Evolutionary conservation across 2,888 invertebrate genomes (phyloP).

Genomic region (Therioaphis trifolii): DNA sequence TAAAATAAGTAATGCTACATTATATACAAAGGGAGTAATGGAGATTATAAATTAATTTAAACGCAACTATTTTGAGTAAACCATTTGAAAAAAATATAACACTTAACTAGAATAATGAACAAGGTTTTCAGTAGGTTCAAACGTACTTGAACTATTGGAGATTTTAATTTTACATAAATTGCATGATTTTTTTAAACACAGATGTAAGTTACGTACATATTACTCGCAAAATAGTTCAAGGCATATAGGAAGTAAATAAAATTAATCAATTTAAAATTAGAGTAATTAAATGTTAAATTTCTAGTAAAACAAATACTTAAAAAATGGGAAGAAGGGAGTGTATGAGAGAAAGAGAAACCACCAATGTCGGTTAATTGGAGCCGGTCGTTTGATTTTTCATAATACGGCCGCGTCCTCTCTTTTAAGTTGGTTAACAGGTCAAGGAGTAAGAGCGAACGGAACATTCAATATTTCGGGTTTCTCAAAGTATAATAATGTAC

Average conservation of each 20-base stretch:
- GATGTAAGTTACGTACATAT: too few species aligned
- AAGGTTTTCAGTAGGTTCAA: too few species aligned
- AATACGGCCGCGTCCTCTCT: slow-evolving; percentile 60
- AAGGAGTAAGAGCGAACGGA: slow-evolving; percentile 62
- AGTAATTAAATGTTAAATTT: slow-evolving; percentile 31
- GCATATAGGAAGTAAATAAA: slow-evolving; percentile 50
- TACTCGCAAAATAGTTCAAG: slow-evolving; percentile 42
- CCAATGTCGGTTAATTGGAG: slow-evolving; percentile 62
- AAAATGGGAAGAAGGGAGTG: slow-evolving; percentile 22
- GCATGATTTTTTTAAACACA: too few species aligned
- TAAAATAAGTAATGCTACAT: background rate
- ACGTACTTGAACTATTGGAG: too few species aligned
- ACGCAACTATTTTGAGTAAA: too few species aligned
- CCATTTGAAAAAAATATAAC: too few species aligned
- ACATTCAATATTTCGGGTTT: slow-evolving; percentile 62
- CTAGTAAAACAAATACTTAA: slow-evolving; percentile 42
- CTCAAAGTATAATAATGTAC: slow-evolving; percentile 39
- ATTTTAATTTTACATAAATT: too few species aligned
- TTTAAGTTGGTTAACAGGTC: slow-evolving; percentile 62
- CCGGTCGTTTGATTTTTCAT: slow-evolving; percentile 61
- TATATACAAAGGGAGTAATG: background rate
- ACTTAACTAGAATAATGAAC: too few species aligned
- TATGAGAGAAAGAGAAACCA: slow-evolving; percentile 58
- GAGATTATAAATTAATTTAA: background rate
- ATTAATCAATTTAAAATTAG: slow-evolving; percentile 36